Conservation (phyloP, 2,888 invertebrate genomes). For the Tinea pellionella region DNA sequence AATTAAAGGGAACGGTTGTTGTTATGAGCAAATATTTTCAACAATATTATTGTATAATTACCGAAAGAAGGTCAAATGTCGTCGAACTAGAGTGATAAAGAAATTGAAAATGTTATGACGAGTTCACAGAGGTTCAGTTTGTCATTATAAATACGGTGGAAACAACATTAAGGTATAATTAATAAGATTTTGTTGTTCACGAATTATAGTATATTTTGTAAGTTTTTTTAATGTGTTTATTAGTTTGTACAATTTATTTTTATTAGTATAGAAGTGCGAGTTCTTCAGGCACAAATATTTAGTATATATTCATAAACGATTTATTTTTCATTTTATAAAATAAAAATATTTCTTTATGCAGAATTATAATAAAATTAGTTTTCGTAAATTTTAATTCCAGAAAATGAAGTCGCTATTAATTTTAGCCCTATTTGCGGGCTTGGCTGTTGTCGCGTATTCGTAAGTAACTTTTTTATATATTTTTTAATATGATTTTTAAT, state of each 20-base stretch:
- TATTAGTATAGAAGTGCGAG: too few relatives aligned
- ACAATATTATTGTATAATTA: neutral
- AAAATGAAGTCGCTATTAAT: constrained; percentile 15
- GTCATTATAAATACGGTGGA: constrained; percentile 13
- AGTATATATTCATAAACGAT: too few relatives aligned
- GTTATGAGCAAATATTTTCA: neutral
- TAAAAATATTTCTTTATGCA: too few relatives aligned
- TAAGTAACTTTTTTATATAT: constrained; percentile 11
- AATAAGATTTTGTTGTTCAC: neutral
- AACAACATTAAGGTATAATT: neutral
- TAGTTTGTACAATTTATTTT: too few relatives aligned
- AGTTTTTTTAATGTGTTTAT: neutral
- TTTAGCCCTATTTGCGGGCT: constrained; percentile 11
- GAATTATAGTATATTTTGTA: neutral
- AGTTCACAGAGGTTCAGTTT: neutral
- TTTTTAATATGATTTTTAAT: neutral
- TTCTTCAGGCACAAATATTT: too few relatives aligned
- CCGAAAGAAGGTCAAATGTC: constrained; percentile 13
- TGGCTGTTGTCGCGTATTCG: constrained; percentile 13
- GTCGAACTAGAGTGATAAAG: neutral
- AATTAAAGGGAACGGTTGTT: neutral
- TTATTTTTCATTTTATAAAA: too few relatives aligned
- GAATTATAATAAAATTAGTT: too few relatives aligned
- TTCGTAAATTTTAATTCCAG: constrained; percentile 6
- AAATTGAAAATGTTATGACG: neutral